Conservation (phyloP, 2,888 invertebrate species). For the Diaprepes abbreviatus region DNA sequence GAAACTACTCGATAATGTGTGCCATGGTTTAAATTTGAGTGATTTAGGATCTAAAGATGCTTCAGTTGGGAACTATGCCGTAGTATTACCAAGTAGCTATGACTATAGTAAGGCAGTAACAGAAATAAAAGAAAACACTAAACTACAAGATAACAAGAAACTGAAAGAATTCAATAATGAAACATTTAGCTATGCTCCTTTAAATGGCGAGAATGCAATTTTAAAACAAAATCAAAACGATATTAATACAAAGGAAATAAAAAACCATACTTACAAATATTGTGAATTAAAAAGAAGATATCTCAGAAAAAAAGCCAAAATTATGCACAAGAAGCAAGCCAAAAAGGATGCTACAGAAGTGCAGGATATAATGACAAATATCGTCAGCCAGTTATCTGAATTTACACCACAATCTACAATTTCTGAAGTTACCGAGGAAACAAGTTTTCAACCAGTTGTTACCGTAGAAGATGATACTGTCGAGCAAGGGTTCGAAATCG, state of each 20-base stretch:
- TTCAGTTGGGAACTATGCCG: constrained; percentile 57
- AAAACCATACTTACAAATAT: not conserved
- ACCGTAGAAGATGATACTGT: not conserved
- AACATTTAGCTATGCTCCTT: constrained; percentile 27
- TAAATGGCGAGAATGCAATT: not conserved
- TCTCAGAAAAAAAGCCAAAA: constrained; percentile 4
- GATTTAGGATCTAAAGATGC: constrained; percentile 54
- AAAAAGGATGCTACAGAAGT: constrained; percentile 21
- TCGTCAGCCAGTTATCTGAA: constrained; percentile 14
- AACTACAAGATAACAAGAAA: not conserved
- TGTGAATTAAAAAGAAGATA: constrained; percentile 34
- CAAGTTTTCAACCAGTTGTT: not conserved
- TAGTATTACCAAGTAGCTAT: constrained; percentile 54
- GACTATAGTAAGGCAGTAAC: constrained; percentile 56
- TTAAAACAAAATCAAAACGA: not conserved
- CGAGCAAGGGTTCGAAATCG: constrained; percentile 17
- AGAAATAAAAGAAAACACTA: constrained; percentile 37
- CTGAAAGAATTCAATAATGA: constrained; percentile 23
- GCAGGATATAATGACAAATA: constrained; percentile 1
- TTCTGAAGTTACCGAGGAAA: not conserved
- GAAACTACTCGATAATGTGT: constrained; percentile 52
- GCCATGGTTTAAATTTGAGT: constrained; percentile 47
- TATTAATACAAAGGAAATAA: not conserved
- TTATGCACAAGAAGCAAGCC: constrained; percentile 13
- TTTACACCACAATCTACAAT: constrained; percentile 17